Conservation (phyloP, 2,888 invertebrate genomes). For the Neoascia interrupta region DNA sequence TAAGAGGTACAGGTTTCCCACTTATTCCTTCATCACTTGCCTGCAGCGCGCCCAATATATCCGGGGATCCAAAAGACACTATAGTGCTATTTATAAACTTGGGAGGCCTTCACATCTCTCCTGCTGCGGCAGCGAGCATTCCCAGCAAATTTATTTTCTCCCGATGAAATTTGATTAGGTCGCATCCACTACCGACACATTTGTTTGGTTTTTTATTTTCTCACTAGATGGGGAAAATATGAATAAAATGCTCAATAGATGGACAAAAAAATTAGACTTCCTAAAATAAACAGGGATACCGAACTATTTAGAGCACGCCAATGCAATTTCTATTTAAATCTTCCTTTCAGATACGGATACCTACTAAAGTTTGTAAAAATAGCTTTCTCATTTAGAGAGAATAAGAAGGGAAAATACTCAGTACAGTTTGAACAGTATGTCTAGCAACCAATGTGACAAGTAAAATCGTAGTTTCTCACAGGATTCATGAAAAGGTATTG, state of each 20-base stretch:
- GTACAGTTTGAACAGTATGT: too few relatives aligned
- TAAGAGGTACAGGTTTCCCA: background rate
- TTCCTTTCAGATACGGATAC: background rate
- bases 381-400: too few relatives aligned
- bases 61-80: background rate
- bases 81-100: constrained; percentile 4
- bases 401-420: too few relatives aligned
- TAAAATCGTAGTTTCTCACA: too few relatives aligned
- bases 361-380: too few relatives aligned
- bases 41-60: background rate
- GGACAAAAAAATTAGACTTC: background rate
- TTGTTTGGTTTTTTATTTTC: background rate
- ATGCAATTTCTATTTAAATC: constrained; percentile 6
- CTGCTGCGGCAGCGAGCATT: background rate
- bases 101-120: background rate
- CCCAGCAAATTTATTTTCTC: background rate
- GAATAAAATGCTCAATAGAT: too few relatives aligned
- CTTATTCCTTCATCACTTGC: background rate
- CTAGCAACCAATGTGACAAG: too few relatives aligned
- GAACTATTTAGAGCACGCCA: constrained; percentile 12
- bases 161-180: constrained; percentile 28
- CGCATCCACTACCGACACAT: background rate
- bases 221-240: too few relatives aligned
- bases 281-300: background rate
- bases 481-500: too few relatives aligned